Base-by-base conservation (phyloP, 2,797 vertebrate species). In the Oceanodroma leucorhoa region DNA sequence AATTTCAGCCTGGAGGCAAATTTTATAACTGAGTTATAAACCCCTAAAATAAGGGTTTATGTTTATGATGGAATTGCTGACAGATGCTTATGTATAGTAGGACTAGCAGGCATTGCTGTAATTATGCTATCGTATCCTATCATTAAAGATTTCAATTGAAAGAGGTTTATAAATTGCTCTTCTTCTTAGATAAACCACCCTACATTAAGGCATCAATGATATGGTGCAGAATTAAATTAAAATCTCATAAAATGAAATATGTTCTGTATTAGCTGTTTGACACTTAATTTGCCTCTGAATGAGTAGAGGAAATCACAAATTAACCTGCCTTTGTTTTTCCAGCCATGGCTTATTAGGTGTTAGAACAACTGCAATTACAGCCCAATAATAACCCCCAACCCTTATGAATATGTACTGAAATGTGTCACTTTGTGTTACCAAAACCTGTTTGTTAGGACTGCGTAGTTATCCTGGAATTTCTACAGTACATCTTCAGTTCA, bases 181-280 rank as follows among this genome's bases (percentile, higher is more conserved):
- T 98, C 98, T 97, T 97, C 98, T 98, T 98, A 98, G 98, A 98
- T 98, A 98, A 98, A 98, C 98, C 98, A 95, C 97, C 97, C 94
- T 96, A 97, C 98, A 98, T 98, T 99, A 99, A 98, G 98, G 98
- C 98, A 98, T 98, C 98, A 97, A 98, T 94, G 96, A 98, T 98
- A 99, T 98, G 98, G 98, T 97, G 96, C 97, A 98, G 99, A 99
- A 99, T 99, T 99, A 99, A 99, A 99, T 99, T 99, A 99, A 99
- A 99, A 99, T 99, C 99, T 99, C 99, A 99, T 99, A 99, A 99
- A 99, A 99, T 99, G 99, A 99, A 99, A 99, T 99, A 99, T 99
- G 99, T 98, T 98, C 98, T 95, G 97, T 99, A 99, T 99, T 99
- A 99, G 99, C 99, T 98, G 98, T 98, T 99, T 99, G 99, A 99